Base-by-base conservation (phyloP, 2,797 vertebrate species). In the Benthosema pterotum region DNA sequence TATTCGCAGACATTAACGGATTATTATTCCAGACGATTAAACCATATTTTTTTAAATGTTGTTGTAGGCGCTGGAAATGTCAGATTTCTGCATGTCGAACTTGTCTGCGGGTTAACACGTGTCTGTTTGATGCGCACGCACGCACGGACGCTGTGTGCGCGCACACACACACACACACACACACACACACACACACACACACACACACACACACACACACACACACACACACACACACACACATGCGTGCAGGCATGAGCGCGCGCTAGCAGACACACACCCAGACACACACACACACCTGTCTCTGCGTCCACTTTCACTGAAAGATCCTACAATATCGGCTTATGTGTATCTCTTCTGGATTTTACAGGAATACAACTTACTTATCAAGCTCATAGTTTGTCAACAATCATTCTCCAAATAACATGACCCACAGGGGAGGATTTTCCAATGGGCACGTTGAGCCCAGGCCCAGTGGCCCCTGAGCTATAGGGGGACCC, bases 1-100 rank as follows among this genome's bases (percentile, higher is more conserved):
- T 12, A 68, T 65, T 60, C 48, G 14, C 11, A 49, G 43, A 43
- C 6, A 51, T 56, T 54, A 65, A 61, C 54, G 4, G 22, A 51
- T 65, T 72, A 59, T 67, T 70, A 64, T 69, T 75, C 25, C 48
- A 28, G 42, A 59, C 42, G 71, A 70, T 67, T 74, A 57, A 67
- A 65, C 57, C 18, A 12, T 25, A 54, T 62, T 25, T 15, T 12
- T 16, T 63, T 16, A 54, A 60, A 52, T 52, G 16, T 63, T 45
- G 58, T 50, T 47, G 28, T 38, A 38, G 48, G 51, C 12, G 16
- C 52, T 62, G 56, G 66, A 32, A 47, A 22, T 32, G 42, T 53
- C 64, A 42, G 6, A 69, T 65, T 60, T 19, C 22, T 25, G 22
- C 22, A 25, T 60, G 57, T 54, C 45, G 61, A 38, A 72, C 68